A percentile compares a stretch with the other conserved stretches of the same genome.
Evolutionary conservation across 2,113 vertebrate species (phyloP).

Genomic region (Elephas maximus): DNA sequence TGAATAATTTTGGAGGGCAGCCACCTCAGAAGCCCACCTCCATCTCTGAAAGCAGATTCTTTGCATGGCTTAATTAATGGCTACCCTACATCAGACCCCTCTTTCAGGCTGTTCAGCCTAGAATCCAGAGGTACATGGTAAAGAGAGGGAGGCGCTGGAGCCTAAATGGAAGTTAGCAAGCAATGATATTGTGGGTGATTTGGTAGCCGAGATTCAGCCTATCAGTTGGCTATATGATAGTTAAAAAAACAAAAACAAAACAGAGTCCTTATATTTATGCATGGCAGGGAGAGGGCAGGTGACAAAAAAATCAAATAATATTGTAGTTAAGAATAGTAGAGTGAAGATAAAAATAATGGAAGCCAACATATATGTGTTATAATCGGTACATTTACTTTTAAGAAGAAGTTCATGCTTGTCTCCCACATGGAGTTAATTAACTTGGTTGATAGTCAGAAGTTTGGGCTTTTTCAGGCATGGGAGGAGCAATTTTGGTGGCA

Average conservation of each 20-base stretch:
- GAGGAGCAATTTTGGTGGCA: slow-evolving; percentile 49
- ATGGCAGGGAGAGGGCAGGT: not conserved
- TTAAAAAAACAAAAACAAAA: slow-evolving; percentile 47
- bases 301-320: slow-evolving; percentile 58
- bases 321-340: slow-evolving; percentile 37
- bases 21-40: not conserved
- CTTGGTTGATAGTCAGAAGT: slow-evolving; percentile 52
- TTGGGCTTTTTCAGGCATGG: not conserved
- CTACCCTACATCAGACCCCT: not conserved
- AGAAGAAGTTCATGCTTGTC: not conserved
- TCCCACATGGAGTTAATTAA: slow-evolving; percentile 54
- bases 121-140: not conserved
- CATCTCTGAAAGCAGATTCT: not conserved
- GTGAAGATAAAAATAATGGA: slow-evolving; percentile 46
- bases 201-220: not conserved
- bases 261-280: not conserved
- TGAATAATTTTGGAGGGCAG: not conserved
- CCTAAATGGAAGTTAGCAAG: not conserved
- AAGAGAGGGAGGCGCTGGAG: not conserved
- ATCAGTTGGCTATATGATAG: not conserved
- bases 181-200: not conserved
- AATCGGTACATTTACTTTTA: slow-evolving; percentile 33
- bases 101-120: not conserved
- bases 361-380: not conserved
- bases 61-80: not conserved